phyloP scores from a whole-genome alignment of 2,888 invertebrate genomes.

The Drosophila neotestacea region DNA sequence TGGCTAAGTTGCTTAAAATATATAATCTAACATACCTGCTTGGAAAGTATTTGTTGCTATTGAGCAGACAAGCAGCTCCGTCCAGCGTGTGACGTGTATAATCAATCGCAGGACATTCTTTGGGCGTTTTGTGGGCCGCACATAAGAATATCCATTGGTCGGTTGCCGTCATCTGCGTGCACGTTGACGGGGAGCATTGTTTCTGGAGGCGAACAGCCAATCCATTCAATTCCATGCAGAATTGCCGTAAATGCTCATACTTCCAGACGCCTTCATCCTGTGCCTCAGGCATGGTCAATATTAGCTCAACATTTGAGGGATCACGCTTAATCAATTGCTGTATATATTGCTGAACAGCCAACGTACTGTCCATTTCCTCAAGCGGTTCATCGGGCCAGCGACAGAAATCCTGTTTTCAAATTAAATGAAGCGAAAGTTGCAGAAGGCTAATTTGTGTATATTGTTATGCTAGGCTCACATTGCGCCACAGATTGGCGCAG shows the following conservation, averaged over 20 bases:
- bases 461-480: too few species aligned
- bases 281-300: constrained; percentile 97
- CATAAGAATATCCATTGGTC: constrained; percentile 99
- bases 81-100: constrained; percentile 99
- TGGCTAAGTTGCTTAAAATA: constrained; percentile 29
- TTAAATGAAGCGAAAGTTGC: constrained; percentile 21
- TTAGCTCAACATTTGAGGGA: constrained; percentile 96
- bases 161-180: constrained; percentile 99
- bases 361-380: constrained; percentile 99
- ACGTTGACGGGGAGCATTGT: constrained; percentile 98
- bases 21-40: constrained; percentile 90
- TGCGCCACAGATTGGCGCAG: too few species aligned
- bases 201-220: constrained; percentile 97
- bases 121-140: constrained; percentile 99
- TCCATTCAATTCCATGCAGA: constrained; percentile 99
- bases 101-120: constrained; percentile 99
- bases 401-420: constrained; percentile 92
- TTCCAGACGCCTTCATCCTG: constrained; percentile 99
- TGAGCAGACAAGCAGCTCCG: constrained; percentile 98
- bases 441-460: neutral
- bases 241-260: constrained; percentile 99
- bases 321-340: constrained; percentile 98
- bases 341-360: constrained; percentile 99
- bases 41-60: constrained; percentile 99
- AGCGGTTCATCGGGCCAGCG: constrained; percentile 99